Base-by-base conservation (phyloP, 1,140 invertebrate species). In the Drosophila tristis region DNA sequence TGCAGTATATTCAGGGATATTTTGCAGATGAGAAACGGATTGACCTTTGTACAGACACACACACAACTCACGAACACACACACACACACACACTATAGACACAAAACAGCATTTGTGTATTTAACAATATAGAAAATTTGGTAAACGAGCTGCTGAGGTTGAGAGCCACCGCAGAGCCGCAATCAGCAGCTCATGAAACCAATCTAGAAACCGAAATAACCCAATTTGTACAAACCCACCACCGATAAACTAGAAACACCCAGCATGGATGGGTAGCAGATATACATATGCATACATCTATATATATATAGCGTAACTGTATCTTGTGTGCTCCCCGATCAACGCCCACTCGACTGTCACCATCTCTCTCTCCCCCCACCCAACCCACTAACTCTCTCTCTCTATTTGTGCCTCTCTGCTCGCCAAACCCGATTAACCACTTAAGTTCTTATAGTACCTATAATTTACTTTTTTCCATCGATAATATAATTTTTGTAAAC, bases 401-500 rank as follows among this genome's bases (percentile, higher is more conserved):
- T 11, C 42, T 56, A 11, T 44, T 25, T 39, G 23, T 29, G 25
- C 35, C 35, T 39, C 13, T 11, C 35, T 13, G 35, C 35, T 13
- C 35, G 35, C 35, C 35, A 39, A 39, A 70, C 51, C 64, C 65
- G 65, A 70, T 71, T 70, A 71, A 71, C 45, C 16, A 80, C 51
- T 73, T 86, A 71, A 74, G 86, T 86, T 82, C 59, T 80, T 39
- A 39, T 8, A 13, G 2, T 87, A 20, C 20, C 20, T 20, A 65
- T 85, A 70, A 85, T 87, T 89, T 89, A 72, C 57, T 79, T 77
- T 84, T 58, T 70, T 35, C 48, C 82, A 86, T 89, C 79, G 57
- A 77, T 77, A 77, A 78, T 77, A 89, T 87, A 87, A 84, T 87
- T 90, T 89, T 90, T 89, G 48, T 80, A 89, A 87, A 90, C 85